Base-by-base conservation (phyloP, 92 coral and sea anemone species). In the Desmophyllum pertusum region DNA sequence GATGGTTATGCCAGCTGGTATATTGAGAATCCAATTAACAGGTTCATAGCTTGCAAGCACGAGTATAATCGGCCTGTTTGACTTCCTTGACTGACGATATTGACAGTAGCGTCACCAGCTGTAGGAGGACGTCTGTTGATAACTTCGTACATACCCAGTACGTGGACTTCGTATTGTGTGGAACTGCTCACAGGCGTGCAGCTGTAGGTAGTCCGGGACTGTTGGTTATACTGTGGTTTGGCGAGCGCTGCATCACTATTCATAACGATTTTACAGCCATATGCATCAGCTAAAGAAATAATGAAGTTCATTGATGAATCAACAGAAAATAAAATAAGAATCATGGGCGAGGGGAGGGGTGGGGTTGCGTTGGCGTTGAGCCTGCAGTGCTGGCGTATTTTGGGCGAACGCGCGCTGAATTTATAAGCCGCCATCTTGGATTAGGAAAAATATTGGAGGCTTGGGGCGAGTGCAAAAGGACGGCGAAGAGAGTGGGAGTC, bases 31-130 rank as follows among this genome's bases (percentile, higher is more conserved):
- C 77, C 77, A 72, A 1, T 72, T 72, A 6, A 72, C 53, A 72
- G 77, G 77, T 42, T 72, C 38, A 37, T 72, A 42, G 38, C 52
- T 72, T 25, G 31, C 77, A n/a, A 72, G 36, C 52, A 72, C 77
- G 3, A 72, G 77, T 72, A 72, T 27, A 72, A 72, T 14, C 4
- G 77, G 57, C 41, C 38, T 40, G 38, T 30, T 36, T 72, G 77
- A 42, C 57, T 19, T 10, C 57, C 57, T 0, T 55, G 3, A 18
- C 77, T 42, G 57, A 72, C 19, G 2, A 72, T 41, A 43, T 72
- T 42, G 6, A 42, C 77, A n/a, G 18, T 25, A 66, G 41, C 27
- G 23, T 72, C 55, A n/a, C 77, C 46, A 19, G 52, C 55, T 41
- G 51, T 10, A n/a, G 77, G 77, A 1, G 77, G 55, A 27, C 76